Evolutionary conservation across 2,113 vertebrate species (phyloP).

Genomic region (Mungos mungo): DNA sequence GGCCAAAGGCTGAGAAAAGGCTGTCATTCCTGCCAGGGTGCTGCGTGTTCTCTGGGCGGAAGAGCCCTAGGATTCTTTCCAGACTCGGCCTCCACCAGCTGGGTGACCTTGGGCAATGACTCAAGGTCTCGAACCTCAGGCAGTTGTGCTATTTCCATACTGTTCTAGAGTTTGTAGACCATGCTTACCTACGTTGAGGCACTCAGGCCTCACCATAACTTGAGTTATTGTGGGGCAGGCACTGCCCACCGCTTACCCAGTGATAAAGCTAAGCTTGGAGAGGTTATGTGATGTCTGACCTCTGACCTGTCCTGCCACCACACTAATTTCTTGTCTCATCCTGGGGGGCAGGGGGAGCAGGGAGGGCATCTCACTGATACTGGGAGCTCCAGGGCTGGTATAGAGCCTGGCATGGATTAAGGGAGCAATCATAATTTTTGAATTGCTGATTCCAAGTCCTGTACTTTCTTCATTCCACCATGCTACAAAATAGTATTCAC

Average conservation of each 20-base stretch:
- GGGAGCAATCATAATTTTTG: neutral
- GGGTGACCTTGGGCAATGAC: neutral
- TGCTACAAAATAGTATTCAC: neutral
- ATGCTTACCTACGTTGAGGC: neutral
- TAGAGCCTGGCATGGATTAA: neutral
- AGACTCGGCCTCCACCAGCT: neutral
- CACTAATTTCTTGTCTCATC: neutral
- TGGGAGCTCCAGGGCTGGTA: neutral
- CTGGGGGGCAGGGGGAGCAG: neutral
- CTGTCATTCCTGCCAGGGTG: neutral
- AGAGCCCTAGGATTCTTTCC: neutral
- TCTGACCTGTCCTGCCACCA: neutral
- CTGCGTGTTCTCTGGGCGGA: neutral
- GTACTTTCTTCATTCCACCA: neutral
- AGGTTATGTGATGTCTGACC: neutral
- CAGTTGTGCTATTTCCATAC: too few species aligned
- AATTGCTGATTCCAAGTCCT: neutral
- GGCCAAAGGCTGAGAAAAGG: neutral
- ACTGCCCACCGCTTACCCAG: too few species aligned
- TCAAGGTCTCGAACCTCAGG: neutral
- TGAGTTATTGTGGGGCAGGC: neutral
- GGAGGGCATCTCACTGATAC: neutral
- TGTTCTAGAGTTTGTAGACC: neutral
- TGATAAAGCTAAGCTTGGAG: neutral
- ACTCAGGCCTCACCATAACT: neutral